Percentiles rank a stretch among this genome's conserved stretches.
Evolutionary conservation across 2,888 invertebrate species (phyloP).

Genomic region (Agapostemon virescens): DNA sequence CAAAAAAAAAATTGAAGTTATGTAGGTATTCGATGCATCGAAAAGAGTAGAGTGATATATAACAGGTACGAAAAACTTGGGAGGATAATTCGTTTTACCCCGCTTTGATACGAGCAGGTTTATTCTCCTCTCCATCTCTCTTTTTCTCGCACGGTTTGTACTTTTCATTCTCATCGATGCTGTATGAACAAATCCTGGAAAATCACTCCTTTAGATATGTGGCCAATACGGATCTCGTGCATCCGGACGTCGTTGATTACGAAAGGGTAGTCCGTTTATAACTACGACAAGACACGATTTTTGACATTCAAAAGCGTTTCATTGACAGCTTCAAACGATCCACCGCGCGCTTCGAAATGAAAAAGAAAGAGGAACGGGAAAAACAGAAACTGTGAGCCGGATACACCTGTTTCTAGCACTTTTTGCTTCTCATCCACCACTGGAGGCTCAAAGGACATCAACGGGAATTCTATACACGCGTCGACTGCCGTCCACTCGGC

Average conservation of each 20-base stretch:
- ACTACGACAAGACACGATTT: conserved; percentile 4
- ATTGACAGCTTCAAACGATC: not conserved
- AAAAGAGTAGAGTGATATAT: too few relatives aligned
- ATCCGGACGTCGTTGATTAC: not conserved
- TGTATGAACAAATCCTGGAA: too few relatives aligned
- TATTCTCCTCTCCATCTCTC: too few relatives aligned
- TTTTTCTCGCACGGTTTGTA: too few relatives aligned
- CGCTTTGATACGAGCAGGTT: too few relatives aligned
- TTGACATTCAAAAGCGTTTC: conserved; percentile 21
- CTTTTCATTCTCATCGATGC: too few relatives aligned
- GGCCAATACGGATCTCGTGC: too few relatives aligned
- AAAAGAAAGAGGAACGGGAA: not conserved
- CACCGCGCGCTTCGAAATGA: not conserved
- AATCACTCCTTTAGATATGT: too few relatives aligned
- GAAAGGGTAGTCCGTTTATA: not conserved
- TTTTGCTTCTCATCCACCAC: conserved; percentile 43
- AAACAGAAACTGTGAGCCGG: conserved; percentile 3
- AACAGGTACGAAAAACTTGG: too few relatives aligned
- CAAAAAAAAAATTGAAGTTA: too few relatives aligned
- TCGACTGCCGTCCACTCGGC: conserved; percentile 17
- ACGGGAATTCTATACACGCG: conserved; percentile 56
- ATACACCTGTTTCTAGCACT: conserved; percentile 46
- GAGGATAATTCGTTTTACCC: too few relatives aligned
- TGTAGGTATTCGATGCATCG: too few relatives aligned
- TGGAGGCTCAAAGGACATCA: conserved; percentile 50